A percentile compares a stretch with the other conserved stretches of the same genome.
These are phyloP conservation scores for Agrotis segetum DNA, from an alignment of 2,888 invertebrate genomes.

Conservation along the genomic window DNA sequence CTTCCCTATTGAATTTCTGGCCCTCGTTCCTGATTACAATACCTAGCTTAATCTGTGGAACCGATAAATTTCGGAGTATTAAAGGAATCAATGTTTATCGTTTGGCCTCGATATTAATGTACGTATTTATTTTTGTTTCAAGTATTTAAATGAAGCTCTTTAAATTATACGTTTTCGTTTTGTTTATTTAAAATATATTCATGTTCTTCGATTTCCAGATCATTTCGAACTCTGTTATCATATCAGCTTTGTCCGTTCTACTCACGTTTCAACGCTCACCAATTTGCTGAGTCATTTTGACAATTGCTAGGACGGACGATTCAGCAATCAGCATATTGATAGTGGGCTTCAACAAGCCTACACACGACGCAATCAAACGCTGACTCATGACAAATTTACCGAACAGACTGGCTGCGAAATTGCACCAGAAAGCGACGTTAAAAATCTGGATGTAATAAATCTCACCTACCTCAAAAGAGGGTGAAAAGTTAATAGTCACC, in stretches of 20 bases:
- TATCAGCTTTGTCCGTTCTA: neutral
- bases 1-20: slow-evolving; percentile 43
- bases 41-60: slow-evolving; percentile 46
- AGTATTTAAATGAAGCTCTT: slow-evolving; percentile 6
- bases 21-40: slow-evolving; percentile 55
- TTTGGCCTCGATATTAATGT: slow-evolving; percentile 28
- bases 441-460: slow-evolving; percentile 31
- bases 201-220: neutral
- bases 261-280: slow-evolving; percentile 11
- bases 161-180: neutral
- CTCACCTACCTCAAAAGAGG: slow-evolving; percentile 16
- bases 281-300: slow-evolving; percentile 31
- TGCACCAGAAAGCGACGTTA: slow-evolving; percentile 8
- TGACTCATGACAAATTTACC: slow-evolving; percentile 23
- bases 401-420: neutral
- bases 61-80: slow-evolving; percentile 33
- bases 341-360: slow-evolving; percentile 20
- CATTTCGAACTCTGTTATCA: slow-evolving; percentile 10
- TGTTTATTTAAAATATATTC: neutral
- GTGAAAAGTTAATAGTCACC: slow-evolving; percentile 46
- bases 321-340: slow-evolving; percentile 37
- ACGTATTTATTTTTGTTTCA: neutral
- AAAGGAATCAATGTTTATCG: slow-evolving; percentile 9
- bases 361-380: slow-evolving; percentile 31
- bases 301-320: slow-evolving; percentile 21